Evolutionary conservation across 2,113 vertebrate genomes (phyloP).

Genomic region (Acrocephalus arundinaceus): DNA sequence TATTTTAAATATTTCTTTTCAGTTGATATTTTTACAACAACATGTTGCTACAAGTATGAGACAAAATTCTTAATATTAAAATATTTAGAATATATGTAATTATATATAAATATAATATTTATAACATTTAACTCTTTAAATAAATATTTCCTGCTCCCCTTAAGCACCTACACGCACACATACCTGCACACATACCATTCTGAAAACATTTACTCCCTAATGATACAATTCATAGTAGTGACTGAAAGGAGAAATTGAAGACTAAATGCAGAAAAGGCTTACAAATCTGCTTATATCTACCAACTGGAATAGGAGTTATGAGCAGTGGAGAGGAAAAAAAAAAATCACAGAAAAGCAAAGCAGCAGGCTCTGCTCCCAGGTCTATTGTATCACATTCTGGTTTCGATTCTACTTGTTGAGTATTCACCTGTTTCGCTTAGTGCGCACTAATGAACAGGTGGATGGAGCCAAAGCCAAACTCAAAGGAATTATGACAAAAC

Average conservation of each 20-base stretch:
- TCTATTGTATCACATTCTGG: slow-evolving; percentile 64
- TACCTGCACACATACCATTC: neutral
- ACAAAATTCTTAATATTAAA: neutral
- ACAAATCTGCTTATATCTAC: neutral
- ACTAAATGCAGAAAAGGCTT: neutral
- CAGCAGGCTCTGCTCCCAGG: slow-evolving; percentile 55
- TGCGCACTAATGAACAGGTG: slow-evolving; percentile 81
- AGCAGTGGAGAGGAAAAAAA: neutral
- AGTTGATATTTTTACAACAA: neutral
- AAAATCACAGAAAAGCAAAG: neutral
- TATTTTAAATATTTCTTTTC: neutral
- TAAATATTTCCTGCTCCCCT: neutral
- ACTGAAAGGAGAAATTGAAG: neutral
- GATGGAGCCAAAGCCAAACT: slow-evolving; percentile 75
- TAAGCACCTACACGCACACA: neutral
- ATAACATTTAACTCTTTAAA: neutral
- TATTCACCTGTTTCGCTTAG: slow-evolving; percentile 80
- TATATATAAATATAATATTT: neutral
- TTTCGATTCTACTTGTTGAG: slow-evolving; percentile 77
- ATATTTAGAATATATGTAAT: neutral
- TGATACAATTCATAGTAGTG: neutral
- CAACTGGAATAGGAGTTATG: neutral
- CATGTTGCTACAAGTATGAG: neutral
- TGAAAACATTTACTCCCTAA: neutral
- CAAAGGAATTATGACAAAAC: slow-evolving; percentile 74